phyloP scores from a whole-genome alignment of 2,797 vertebrate genomes.

The Aselliscus stoliczkanus region DNA sequence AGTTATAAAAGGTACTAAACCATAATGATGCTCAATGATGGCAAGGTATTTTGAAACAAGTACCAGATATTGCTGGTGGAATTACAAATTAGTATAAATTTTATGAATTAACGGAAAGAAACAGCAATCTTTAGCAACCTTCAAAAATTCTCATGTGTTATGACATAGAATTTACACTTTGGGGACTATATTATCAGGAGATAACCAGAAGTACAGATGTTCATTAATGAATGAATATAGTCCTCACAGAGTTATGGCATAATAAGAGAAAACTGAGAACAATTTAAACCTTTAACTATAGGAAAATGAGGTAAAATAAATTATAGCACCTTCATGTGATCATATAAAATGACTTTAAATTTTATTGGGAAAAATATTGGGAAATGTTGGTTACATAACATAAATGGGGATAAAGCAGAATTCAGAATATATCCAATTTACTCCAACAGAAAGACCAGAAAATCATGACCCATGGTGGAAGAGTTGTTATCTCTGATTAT shows the following conservation, averaged over 20 bases:
- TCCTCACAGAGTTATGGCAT: background rate
- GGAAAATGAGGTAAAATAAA: background rate
- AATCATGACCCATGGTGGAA: background rate
- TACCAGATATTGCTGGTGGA: background rate
- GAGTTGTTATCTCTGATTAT: background rate
- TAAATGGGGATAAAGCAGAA: background rate
- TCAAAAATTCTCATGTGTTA: background rate
- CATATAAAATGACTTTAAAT: background rate
- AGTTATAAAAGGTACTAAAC: background rate
- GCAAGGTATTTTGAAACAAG: background rate
- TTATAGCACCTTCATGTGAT: background rate
- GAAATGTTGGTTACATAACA: background rate
- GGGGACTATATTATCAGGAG: background rate
- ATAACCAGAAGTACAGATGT: background rate
- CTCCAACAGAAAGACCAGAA: background rate
- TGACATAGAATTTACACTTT: background rate
- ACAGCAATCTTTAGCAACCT: background rate
- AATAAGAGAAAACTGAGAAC: background rate
- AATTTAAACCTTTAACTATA: background rate
- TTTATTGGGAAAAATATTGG: background rate
- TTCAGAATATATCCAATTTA: background rate
- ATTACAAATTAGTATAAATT: background rate
- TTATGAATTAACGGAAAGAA: conserved; percentile 2
- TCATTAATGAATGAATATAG: background rate
- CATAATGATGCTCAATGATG: background rate